Percentiles rank a stretch among this genome's conserved stretches.
These are phyloP conservation scores for Drosophila subobscura DNA, from an alignment of 1,140 invertebrate genomes.

Conservation along the genomic window DNA sequence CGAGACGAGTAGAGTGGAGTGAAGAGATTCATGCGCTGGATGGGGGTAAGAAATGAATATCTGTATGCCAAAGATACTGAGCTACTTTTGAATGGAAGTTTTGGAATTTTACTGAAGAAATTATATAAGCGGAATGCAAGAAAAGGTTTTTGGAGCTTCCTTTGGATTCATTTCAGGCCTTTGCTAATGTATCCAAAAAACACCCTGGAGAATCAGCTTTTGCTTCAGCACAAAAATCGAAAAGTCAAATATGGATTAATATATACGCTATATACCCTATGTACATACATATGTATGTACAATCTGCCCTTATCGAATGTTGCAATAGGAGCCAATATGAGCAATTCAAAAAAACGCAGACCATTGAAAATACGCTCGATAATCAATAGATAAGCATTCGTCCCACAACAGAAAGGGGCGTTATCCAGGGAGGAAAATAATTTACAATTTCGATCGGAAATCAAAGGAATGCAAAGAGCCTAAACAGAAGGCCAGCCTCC, in stretches of 20 bases:
- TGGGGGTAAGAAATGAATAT: not conserved
- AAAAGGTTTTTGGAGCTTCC: no score
- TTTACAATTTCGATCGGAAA: conserved; percentile 35
- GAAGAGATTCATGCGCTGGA: conserved; percentile 39
- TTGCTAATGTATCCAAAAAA: no score
- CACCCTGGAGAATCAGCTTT: not conserved
- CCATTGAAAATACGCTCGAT: no score
- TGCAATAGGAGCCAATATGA: conserved; percentile 39
- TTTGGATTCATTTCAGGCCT: no score
- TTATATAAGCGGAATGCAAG: no score
- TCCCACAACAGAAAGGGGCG: conserved; percentile 4
- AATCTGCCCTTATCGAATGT: conserved; percentile 22
- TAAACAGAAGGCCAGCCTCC: conserved; percentile 65
- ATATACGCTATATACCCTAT: not conserved
- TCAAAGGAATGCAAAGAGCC: conserved; percentile 31
- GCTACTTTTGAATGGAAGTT: no score
- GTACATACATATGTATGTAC: not conserved
- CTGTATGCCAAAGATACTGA: no score
- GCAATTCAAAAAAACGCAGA: conserved; percentile 7
- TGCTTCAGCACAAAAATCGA: not conserved
- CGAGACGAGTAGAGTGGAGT: not conserved
- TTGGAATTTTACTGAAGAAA: no score
- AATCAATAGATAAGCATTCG: conserved; percentile 38
- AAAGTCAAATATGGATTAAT: not conserved
- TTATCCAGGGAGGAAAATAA: conserved; percentile 18